Evolutionary conservation across 2,888 invertebrate genomes (phyloP).

Genomic region (Protophormia terraenovae): DNA sequence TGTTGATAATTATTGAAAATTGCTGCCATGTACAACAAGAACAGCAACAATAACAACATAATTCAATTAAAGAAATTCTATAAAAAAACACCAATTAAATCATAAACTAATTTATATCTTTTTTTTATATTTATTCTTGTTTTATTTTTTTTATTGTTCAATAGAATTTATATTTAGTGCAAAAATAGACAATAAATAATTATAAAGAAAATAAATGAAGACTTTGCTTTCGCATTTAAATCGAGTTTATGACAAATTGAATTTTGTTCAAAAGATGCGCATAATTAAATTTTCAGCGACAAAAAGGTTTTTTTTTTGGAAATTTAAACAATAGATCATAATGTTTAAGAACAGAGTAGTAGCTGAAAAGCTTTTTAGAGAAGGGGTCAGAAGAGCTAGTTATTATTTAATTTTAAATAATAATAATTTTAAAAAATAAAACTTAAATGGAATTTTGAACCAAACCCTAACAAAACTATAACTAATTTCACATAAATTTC

Average conservation of each 20-base stretch:
- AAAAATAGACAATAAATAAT: conserved; percentile 3
- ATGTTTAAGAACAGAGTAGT: not conserved
- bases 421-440: too few relatives aligned
- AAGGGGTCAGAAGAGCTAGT: not conserved
- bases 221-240: not conserved
- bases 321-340: not conserved
- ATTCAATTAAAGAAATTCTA: conserved; percentile 38
- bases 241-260: conserved; percentile 19
- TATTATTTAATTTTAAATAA: too few relatives aligned
- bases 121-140: not conserved
- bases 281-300: conserved; percentile 11
- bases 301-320: not conserved
- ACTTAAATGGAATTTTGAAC: too few relatives aligned
- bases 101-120: conserved; percentile 39
- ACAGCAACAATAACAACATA: not conserved
- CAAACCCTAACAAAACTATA: too few relatives aligned
- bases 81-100: conserved; percentile 1
- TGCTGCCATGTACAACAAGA: not conserved
- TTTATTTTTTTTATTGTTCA: not conserved
- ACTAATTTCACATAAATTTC: too few relatives aligned
- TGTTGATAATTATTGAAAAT: conserved; percentile 37
- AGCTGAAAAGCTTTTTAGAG: not conserved
- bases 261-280: not conserved
- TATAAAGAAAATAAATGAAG: not conserved
- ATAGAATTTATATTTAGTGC: not conserved